Evolutionary conservation across 2,888 invertebrate genomes (phyloP), one percentile per base, ranked within the genome.

Genomic region (Lasioglossum malachurum): DNA sequence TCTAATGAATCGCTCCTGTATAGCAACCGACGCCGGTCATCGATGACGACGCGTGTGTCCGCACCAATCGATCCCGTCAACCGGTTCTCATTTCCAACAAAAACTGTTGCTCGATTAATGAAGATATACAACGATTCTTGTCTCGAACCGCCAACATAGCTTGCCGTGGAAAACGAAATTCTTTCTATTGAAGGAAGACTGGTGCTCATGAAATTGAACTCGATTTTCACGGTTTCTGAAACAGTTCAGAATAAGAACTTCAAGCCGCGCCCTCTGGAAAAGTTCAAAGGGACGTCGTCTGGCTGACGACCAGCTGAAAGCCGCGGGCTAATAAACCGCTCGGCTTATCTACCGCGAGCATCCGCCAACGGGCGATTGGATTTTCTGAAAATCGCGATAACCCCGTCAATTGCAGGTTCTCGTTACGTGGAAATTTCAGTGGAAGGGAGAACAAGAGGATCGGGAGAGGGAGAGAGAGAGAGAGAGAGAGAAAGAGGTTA

Each of bases 361-460:
- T 67, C 27, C 60, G 5, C 12, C 27, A 64, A 19, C 27, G 23
- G 60, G 69, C 60, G 44, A 72, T 75, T 74, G 41, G 73, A 72
- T 80, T 73, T 80, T 60, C 57, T 35, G 38, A 41, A 71, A 57
- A 75, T 83, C 73, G 7, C 84, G 91, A 92, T 93, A 90, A 89
- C 91, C 77, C 87, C 89, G 91, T 94, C 92, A 91, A 91, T 92
- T 88, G 92, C 91, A 89, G 92, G 87, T 88, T 92, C 91, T 91
- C 92, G 90, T 92, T 92, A 92, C 90, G 84, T 57, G 87, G 87
- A 89, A 91, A 91, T 91, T 31, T 91, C 85, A 82, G 88, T 77
- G 72, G 53, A 67, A 74, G 75, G 67, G 64, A 14, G 57, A 57
- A 12, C 57, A 23, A 53, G 23, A 53, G 53, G 53, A 53, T 57